Base-by-base conservation (phyloP, 2,888 invertebrate species). In the Biston stratarius region DNA sequence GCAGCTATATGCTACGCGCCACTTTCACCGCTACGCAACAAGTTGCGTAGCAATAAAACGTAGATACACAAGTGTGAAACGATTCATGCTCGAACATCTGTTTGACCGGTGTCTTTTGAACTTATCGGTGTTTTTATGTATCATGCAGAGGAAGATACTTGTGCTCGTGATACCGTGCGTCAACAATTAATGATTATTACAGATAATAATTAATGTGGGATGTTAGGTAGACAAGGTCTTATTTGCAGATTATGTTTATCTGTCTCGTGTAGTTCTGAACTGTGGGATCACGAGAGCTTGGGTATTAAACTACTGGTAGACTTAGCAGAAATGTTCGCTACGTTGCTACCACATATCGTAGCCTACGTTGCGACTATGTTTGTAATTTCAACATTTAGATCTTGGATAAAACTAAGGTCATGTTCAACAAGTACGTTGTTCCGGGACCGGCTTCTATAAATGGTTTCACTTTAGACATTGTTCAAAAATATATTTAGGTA, bases 61-160 rank as follows among this genome's bases (percentile, higher is more conserved):
- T 49, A 9, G 15, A 5, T 12, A 45, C 47, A 6, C 58, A 6
- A 64, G 33, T 64, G 53, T 59, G 64, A 64, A 64, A 59, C 12
- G 14, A 64, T 47, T 14, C 24, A 38, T 8, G 44, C 42, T 33
- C 12, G 42, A 38, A 38, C 24, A 11, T 38, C n/a, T 48, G 49
- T 14, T 42, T 38, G 55, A 15, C 60, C 49, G 67, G 63, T 69
- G 11, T 9, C 10, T 58, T 68, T 67, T 70, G 64, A 53, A 45
- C 36, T 61, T 70, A 61, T 65, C 62, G 49, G 56, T 63, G 69
- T 63, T 52, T 53, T 40, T 61, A n/a, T n/a, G 51, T 81, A 87
- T 89, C 91, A 90, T 90, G 90, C 89, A 82, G 58, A 69, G 69
- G 64, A 64, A 74, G 76, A 78, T 86, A 85, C 87, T 86, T 85